Evolutionary conservation across 2,888 invertebrate genomes (phyloP), one percentile per base, ranked within the genome.

Genomic region (Nipponacmea schrenckii): DNA sequence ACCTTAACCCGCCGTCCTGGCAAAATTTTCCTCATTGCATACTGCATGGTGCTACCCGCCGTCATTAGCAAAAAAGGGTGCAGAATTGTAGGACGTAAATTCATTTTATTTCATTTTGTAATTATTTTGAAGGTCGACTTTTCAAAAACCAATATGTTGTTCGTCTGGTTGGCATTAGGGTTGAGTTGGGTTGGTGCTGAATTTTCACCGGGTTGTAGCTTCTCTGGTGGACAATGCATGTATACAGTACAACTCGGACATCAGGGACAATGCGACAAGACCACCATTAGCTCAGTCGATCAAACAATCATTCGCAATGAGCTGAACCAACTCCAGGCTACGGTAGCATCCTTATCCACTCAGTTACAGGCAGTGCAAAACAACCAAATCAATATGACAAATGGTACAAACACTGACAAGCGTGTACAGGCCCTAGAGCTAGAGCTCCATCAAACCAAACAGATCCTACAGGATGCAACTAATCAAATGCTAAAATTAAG

Each of bases 161-260:
- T n/a, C n/a, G n/a, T n/a, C n/a, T n/a, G n/a, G n/a, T n/a, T n/a
- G n/a, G n/a, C n/a, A n/a, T n/a, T n/a, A n/a, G n/a, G n/a, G n/a
- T n/a, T n/a, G n/a, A n/a, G n/a, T n/a, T n/a, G n/a, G n/a, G 56
- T 24, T 20, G 24, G 56, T 10, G 20, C 56, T 24, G 56, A 56
- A 24, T 81, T 81, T 64, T 72, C 72, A 15, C 80, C 82, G 1
- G 80, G 83, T 12, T 83, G 83, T 67, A 83, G 81, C 68, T 83
- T 83, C 65, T 78, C 63, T 27, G 78, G 74, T 46, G 83, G 81
- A 4, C 79, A 81, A 71, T 83, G 83, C 65, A 64, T 80, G 5
- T 83, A 83, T 64, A 78, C 78, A 39, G 77, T 83, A 1, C 77
- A 81, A 68, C 72, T 83, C 4, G 83, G 83, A 1, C 79, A 79